Percentiles rank a stretch among this genome's conserved stretches.
Evolutionary conservation across 2,888 invertebrate genomes (phyloP).

Genomic region (Acholoe squamosa): DNA sequence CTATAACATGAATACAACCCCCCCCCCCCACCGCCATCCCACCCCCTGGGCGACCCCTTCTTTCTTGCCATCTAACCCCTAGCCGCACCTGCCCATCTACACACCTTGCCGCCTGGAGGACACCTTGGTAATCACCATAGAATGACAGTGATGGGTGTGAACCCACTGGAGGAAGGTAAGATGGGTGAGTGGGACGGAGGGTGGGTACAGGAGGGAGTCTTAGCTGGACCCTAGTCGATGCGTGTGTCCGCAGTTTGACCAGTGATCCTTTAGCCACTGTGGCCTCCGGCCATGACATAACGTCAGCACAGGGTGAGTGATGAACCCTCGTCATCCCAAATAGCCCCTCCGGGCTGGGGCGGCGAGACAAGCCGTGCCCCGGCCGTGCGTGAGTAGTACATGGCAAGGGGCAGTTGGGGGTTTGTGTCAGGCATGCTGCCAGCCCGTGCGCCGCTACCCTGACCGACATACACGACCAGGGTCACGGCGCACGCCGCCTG

Average conservation of each 20-base stretch:
- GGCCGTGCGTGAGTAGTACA: conserved; percentile 25
- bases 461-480: neutral
- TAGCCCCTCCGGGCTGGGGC: neutral
- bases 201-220: neutral
- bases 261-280: neutral
- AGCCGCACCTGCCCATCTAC: too few species aligned
- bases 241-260: neutral
- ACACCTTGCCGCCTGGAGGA: too few species aligned
- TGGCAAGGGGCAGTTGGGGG: neutral
- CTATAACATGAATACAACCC: too few species aligned
- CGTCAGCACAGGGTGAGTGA: neutral
- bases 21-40: too few species aligned
- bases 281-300: neutral
- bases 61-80: too few species aligned
- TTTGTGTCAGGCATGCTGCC: conserved; percentile 5
- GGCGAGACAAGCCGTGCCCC: neutral
- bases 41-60: too few species aligned
- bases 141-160: neutral
- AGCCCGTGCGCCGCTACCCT: neutral
- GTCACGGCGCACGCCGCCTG: neutral
- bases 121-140: too few species aligned
- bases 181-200: neutral
- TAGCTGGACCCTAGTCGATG: neutral
- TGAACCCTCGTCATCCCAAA: neutral
- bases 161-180: too few species aligned